Percentiles rank a stretch among this genome's conserved stretches.
Evolutionary conservation across 2,888 invertebrate species (phyloP).

Genomic region (Cecidostiba fungosa): DNA sequence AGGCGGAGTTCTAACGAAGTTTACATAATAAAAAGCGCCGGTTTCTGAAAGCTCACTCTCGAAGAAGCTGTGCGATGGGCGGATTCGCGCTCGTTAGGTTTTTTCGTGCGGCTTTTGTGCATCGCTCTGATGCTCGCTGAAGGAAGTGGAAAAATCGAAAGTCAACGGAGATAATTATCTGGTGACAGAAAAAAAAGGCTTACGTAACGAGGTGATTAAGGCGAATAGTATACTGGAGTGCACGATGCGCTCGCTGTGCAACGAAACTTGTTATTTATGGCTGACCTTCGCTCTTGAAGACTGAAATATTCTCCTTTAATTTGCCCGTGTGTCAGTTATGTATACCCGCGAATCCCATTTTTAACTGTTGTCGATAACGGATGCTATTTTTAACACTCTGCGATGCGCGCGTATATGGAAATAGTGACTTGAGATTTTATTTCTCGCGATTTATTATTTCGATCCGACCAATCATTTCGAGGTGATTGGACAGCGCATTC

Average conservation of each 20-base stretch:
- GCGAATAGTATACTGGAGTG: too few relatives aligned
- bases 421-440: not conserved
- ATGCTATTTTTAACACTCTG: not conserved
- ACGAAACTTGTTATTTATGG: conserved; percentile 23
- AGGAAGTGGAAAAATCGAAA: not conserved
- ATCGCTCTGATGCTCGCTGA: not conserved
- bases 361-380: conserved; percentile 22
- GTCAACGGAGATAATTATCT: not conserved
- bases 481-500: not conserved
- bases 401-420: not conserved
- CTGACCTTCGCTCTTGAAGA: conserved; percentile 37
- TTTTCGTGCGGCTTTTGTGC: not conserved
- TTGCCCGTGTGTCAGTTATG: conserved; percentile 6
- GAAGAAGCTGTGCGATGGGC: too few relatives aligned
- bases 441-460: not conserved
- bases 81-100: not conserved
- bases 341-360: not conserved
- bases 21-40: not conserved
- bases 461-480: not conserved
- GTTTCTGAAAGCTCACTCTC: not conserved
- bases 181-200: not conserved
- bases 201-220: conserved; percentile 30
- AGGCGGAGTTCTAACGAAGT: conserved; percentile 3
- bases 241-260: not conserved
- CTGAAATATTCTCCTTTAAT: conserved; percentile 46